These are phyloP conservation scores for Sternarchorhynchus goeldii DNA, from an alignment of 2,797 vertebrate genomes.

Conservation along the genomic window DNA sequence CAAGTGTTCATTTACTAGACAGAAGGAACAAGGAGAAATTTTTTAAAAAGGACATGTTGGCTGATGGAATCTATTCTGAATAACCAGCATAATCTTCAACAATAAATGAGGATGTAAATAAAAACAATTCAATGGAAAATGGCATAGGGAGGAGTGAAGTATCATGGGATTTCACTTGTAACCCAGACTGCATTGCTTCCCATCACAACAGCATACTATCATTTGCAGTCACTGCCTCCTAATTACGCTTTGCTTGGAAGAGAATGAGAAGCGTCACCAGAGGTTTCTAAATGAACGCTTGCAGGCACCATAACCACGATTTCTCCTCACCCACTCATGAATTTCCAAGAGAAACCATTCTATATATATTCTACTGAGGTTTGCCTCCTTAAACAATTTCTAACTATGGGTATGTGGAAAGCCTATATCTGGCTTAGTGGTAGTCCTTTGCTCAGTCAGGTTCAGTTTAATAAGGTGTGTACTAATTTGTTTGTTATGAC, in stretches of 20 bases:
- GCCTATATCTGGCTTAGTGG: constrained; percentile 14
- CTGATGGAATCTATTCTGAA: too few species aligned
- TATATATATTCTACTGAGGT: neutral
- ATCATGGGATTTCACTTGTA: neutral
- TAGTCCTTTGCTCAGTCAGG: constrained; percentile 2
- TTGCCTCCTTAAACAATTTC: neutral
- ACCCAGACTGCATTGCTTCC: neutral
- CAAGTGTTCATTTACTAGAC: too few species aligned
- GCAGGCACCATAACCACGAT: neutral
- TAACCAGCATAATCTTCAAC: neutral
- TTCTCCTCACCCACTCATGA: neutral
- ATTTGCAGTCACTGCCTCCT: neutral
- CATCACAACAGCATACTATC: neutral
- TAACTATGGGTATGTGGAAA: constrained; percentile 19
- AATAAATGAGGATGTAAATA: neutral
- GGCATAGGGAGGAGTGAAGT: neutral
- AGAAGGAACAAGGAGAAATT: neutral
- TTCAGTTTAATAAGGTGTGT: constrained; percentile 30
- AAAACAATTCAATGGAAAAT: neutral
- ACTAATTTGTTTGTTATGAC: constrained; percentile 6
- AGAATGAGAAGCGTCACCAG: neutral
- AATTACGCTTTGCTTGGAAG: neutral
- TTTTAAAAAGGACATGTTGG: neutral
- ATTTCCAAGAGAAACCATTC: too few species aligned
- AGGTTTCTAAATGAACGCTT: constrained; percentile 6